Evolutionary conservation across 1,140 invertebrate genomes (phyloP).

Genomic region (Leptinotarsa lineolata): DNA sequence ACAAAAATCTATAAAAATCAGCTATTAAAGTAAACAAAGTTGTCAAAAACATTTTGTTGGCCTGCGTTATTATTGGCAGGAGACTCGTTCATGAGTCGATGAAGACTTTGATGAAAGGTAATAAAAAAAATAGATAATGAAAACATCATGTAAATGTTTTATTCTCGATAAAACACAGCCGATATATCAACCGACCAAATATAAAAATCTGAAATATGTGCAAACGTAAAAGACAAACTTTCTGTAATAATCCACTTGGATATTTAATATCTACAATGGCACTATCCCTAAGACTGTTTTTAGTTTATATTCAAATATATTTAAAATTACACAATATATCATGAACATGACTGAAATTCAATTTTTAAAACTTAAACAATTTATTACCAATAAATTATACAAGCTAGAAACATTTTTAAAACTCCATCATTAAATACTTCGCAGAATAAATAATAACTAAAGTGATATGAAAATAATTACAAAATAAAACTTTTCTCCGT

Average conservation of each 20-base stretch:
- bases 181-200: slow-evolving; percentile 45
- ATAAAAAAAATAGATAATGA: slow-evolving; percentile 19
- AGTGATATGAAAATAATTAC: slow-evolving; percentile 35
- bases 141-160: slow-evolving; percentile 25
- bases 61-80: too few species aligned
- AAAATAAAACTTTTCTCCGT: slow-evolving; percentile 38
- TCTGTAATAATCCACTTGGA: slow-evolving; percentile 38
- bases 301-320: slow-evolving; percentile 7
- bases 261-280: slow-evolving; percentile 47
- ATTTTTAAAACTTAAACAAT: slow-evolving; percentile 9
- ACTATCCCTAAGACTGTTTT: slow-evolving; percentile 39
- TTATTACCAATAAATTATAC: slow-evolving; percentile 37
- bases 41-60: too few species aligned
- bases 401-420: slow-evolving; percentile 31
- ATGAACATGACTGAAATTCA: slow-evolving; percentile 29
- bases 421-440: slow-evolving; percentile 35
- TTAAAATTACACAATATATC: slow-evolving; percentile 28
- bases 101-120: neutral
- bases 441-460: slow-evolving; percentile 32
- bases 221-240: slow-evolving; percentile 45
- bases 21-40: too few species aligned
- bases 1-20: too few species aligned
- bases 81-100: too few species aligned
- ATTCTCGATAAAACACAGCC: slow-evolving; percentile 42
- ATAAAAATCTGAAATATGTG: slow-evolving; percentile 50